Evolutionary conservation across 1,140 invertebrate species (phyloP).

Genomic region (Branchinecta lynchi): DNA sequence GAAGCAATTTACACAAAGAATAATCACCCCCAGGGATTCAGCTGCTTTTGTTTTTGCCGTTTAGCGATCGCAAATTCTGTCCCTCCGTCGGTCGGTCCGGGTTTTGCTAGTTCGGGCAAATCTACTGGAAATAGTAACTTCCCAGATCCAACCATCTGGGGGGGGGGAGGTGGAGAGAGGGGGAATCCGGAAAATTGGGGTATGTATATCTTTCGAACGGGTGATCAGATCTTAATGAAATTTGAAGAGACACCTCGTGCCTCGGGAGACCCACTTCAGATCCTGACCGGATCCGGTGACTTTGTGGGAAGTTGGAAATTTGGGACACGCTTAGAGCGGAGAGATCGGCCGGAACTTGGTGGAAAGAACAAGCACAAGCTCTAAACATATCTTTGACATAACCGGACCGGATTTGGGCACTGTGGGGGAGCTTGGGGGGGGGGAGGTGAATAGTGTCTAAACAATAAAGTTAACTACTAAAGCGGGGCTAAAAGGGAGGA

Average conservation of each 20-base stretch:
- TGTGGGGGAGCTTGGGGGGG: neutral
- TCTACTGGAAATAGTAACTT: too few relatives aligned
- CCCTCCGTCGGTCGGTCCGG: too few relatives aligned
- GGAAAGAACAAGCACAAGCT: constrained; percentile 9
- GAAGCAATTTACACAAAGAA: too few relatives aligned
- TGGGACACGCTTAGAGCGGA: constrained; percentile 4
- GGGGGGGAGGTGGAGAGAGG: neutral
- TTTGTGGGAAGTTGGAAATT: neutral
- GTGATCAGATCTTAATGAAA: constrained; percentile 9
- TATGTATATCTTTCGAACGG: neutral
- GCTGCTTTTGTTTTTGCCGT: too few relatives aligned
- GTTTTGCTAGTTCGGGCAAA: too few relatives aligned
- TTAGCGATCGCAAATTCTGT: too few relatives aligned
- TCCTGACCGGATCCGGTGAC: constrained; percentile 8
- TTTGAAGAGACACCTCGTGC: constrained; percentile 1
- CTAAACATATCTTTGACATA: constrained; percentile 1
- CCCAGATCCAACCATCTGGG: too few relatives aligned
- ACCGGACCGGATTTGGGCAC: neutral
- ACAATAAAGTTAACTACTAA: too few relatives aligned
- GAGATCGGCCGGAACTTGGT: neutral
- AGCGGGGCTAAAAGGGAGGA: too few relatives aligned
- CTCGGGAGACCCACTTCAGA: too few relatives aligned
- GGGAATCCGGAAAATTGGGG: neutral
- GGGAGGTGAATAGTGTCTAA: neutral
- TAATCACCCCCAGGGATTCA: too few relatives aligned